Conservation (phyloP, 2,888 invertebrate genomes). For the Mongoloraphidia duomilia region DNA sequence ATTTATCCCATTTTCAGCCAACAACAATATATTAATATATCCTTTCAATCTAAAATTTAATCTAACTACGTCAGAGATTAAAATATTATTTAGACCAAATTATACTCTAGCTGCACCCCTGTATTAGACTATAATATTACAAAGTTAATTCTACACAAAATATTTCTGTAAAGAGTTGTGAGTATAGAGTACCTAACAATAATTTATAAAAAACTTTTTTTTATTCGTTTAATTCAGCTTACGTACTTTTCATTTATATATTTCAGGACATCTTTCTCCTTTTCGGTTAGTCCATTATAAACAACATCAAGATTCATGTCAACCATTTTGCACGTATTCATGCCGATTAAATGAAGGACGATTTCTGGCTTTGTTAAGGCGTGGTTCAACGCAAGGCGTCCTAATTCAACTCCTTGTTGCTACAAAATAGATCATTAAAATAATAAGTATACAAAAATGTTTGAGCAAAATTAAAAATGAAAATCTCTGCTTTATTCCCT, state of each 20-base stretch:
- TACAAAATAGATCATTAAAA: constrained; percentile 15
- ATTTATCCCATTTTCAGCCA: no score
- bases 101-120: no score
- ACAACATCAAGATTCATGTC: constrained; percentile 47
- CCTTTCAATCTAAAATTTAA: no score
- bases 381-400: constrained; percentile 55
- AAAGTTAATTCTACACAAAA: no score
- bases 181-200: neutral
- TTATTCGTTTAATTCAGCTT: neutral
- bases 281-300: constrained; percentile 44
- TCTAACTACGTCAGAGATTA: no score
- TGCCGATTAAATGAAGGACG: constrained; percentile 61
- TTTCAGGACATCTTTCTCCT: constrained; percentile 46
- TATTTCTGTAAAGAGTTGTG: no score
- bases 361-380: constrained; percentile 40
- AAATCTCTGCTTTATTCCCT: no score
- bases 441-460: neutral
- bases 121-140: no score
- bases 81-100: no score
- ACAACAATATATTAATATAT: no score
- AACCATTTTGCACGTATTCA: constrained; percentile 49
- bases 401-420: constrained; percentile 49
- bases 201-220: constrained; percentile 7
- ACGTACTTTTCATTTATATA: constrained; percentile 48
- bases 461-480: no score